Percentiles rank a stretch among this genome's conserved stretches.
These are phyloP conservation scores for Anguilla megastoma DNA, from an alignment of 2,797 vertebrate genomes.

Conservation along the genomic window DNA sequence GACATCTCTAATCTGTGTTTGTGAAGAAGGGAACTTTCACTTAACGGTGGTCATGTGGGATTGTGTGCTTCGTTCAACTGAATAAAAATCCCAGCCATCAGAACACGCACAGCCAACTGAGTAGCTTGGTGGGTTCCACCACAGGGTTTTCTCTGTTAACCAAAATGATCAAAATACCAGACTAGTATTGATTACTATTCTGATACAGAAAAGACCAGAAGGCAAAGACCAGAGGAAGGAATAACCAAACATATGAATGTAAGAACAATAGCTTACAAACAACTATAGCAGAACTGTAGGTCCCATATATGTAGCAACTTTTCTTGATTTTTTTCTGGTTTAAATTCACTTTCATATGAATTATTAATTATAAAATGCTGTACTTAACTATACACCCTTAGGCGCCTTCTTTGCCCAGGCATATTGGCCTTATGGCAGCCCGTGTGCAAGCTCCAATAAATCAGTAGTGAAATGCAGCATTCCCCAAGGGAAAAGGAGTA, in stretches of 20 bases:
- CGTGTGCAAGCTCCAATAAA: not conserved
- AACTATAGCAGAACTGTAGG: not conserved
- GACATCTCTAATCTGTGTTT: not conserved
- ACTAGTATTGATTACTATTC: not conserved
- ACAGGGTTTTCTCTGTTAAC: not conserved
- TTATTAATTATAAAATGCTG: not conserved
- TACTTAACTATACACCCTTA: not conserved
- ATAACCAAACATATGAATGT: not conserved
- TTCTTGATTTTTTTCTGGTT: not conserved
- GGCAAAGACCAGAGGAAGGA: not conserved
- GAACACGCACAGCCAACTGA: not conserved
- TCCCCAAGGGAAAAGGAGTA: not conserved
- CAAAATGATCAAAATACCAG: not conserved
- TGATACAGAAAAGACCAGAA: not conserved
- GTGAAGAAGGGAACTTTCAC: not conserved
- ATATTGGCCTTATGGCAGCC: not conserved
- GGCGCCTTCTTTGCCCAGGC: not conserved
- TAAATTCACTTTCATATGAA: not conserved
- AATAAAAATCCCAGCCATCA: not conserved
- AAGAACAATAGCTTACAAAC: slow-evolving; percentile 8
- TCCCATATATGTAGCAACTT: not conserved
- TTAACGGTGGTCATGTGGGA: not conserved
- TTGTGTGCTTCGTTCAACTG: not conserved
- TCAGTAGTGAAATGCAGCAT: not conserved
- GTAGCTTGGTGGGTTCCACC: not conserved